These are phyloP conservation scores for Meteorus colon DNA, from an alignment of 2,888 invertebrate genomes.

Conservation along the genomic window DNA sequence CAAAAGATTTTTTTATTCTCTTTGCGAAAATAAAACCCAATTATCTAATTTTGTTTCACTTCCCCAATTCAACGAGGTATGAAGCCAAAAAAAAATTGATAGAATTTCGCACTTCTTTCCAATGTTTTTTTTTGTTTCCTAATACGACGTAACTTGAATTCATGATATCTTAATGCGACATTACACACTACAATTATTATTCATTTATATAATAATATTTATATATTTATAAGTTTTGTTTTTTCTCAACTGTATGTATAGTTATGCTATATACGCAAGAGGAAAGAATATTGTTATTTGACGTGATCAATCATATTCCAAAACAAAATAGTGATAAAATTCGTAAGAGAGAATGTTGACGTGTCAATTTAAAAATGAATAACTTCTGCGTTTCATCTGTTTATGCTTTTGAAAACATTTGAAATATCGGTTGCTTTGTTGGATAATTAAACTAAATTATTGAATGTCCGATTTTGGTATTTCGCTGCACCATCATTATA, in stretches of 20 bases:
- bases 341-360: neutral
- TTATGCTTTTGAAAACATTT: too few relatives aligned
- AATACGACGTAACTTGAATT: neutral
- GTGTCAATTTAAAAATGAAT: neutral
- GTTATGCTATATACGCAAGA: slow-evolving; percentile 3
- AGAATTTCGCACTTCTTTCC: too few relatives aligned
- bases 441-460: too few relatives aligned
- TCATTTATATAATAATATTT: slow-evolving; percentile 23
- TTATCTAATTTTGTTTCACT: neutral
- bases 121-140: neutral
- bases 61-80: neutral
- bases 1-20: neutral
- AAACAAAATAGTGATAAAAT: neutral
- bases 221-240: slow-evolving; percentile 23
- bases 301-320: neutral
- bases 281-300: slow-evolving; percentile 11
- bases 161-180: neutral
- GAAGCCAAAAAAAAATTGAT: neutral
- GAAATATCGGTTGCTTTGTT: too few relatives aligned
- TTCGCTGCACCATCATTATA: slow-evolving; percentile 1
- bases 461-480: too few relatives aligned
- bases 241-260: slow-evolving; percentile 3
- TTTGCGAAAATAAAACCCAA: neutral
- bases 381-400: neutral
- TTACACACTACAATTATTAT: slow-evolving; percentile 7